phyloP scores from a whole-genome alignment of 1,140 invertebrate genomes.

The Heliconius eleuchia region DNA sequence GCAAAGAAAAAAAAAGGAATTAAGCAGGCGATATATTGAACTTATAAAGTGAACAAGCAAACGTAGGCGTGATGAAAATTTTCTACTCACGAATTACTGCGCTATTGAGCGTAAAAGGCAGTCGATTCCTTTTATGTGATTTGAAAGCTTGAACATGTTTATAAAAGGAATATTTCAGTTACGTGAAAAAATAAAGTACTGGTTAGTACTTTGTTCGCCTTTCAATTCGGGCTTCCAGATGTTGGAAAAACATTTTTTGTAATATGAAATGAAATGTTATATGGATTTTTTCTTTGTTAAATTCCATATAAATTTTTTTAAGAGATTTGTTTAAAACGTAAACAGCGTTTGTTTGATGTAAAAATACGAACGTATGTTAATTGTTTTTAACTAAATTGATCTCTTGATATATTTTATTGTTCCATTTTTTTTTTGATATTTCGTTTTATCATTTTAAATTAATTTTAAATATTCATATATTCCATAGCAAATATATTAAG shows the following conservation, averaged over 20 bases:
- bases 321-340: too few species aligned
- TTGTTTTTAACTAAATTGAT: too few species aligned
- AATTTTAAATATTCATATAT: too few species aligned
- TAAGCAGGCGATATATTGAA: background rate
- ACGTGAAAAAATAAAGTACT: slow-evolving; percentile 3
- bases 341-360: too few species aligned
- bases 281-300: too few species aligned
- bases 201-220: slow-evolving; percentile 7
- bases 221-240: background rate
- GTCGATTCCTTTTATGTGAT: slow-evolving; percentile 13
- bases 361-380: too few species aligned
- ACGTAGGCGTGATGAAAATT: background rate
- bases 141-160: slow-evolving; percentile 13
- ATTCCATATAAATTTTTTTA: too few species aligned
- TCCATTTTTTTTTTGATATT: too few species aligned
- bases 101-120: slow-evolving; percentile 4
- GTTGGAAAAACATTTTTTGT: background rate
- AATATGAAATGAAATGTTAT: too few species aligned
- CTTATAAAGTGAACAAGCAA: background rate
- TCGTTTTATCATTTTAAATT: too few species aligned
- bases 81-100: background rate
- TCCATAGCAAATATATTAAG: too few species aligned
- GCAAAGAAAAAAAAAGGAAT: background rate
- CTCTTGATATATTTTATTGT: too few species aligned
- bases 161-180: slow-evolving; percentile 9